These are phyloP conservation scores for Halictus rubicundus DNA, from an alignment of 1,140 invertebrate species.

Conservation along the genomic window DNA sequence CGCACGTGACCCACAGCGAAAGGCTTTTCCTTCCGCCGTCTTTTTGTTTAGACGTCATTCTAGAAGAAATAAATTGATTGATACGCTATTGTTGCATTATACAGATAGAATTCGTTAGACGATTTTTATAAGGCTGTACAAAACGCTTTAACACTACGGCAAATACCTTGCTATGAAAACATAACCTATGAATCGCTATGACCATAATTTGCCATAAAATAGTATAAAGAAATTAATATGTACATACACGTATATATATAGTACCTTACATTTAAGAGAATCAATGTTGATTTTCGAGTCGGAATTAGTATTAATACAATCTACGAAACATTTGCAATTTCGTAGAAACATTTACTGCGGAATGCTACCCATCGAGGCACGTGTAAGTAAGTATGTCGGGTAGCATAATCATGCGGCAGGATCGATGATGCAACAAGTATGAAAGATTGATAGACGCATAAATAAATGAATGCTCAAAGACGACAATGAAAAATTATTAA, in stretches of 20 bases:
- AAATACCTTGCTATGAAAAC: neutral
- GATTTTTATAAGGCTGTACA: neutral
- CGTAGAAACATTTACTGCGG: neutral
- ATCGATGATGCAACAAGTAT: no score
- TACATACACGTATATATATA: neutral
- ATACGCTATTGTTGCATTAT: neutral
- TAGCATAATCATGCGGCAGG: neutral
- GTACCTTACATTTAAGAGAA: neutral
- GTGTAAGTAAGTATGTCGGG: no score
- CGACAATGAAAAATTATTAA: neutral
- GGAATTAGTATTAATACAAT: neutral
- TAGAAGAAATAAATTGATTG: conserved; percentile 4
- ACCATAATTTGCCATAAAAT: neutral
- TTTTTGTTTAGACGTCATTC: conserved; percentile 71
- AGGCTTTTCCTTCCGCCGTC: conserved; percentile 67
- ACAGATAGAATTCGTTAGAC: neutral
- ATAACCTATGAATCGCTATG: conserved; percentile 23
- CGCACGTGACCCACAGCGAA: conserved; percentile 70
- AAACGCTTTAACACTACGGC: no score
- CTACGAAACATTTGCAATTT: neutral
- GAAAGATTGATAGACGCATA: neutral
- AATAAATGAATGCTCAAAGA: neutral
- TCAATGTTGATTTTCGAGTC: neutral
- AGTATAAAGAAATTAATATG: neutral
- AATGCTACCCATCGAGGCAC: neutral